A percentile compares a stretch with the other conserved stretches of the same genome.
These are phyloP conservation scores for Coregonus ussuriensis DNA, from an alignment of 2,797 vertebrate species.

Conservation along the genomic window DNA sequence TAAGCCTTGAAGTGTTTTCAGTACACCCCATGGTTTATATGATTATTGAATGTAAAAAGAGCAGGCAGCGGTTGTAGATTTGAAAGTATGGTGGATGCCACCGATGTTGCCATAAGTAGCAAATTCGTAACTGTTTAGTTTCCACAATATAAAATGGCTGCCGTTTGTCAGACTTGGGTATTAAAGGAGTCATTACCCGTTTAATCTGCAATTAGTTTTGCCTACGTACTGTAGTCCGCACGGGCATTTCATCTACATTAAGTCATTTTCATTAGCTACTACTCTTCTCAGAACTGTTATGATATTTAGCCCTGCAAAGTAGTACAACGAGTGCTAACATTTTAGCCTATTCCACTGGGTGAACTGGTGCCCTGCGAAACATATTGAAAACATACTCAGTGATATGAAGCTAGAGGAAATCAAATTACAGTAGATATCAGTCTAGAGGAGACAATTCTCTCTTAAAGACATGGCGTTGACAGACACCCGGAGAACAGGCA, in stretches of 20 bases:
- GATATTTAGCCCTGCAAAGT: conserved; percentile 34
- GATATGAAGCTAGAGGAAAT: conserved; percentile 35
- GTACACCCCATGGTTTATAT: background rate
- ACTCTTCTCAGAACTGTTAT: conserved; percentile 12
- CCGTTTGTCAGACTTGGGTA: background rate
- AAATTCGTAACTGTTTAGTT: background rate
- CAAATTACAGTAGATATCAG: conserved; percentile 74
- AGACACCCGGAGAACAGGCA: conserved; percentile 73
- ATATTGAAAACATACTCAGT: conserved; percentile 43
- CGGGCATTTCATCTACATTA: background rate
- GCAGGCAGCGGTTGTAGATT: background rate
- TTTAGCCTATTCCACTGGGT: conserved; percentile 49
- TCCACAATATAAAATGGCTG: background rate
- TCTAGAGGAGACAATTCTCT: conserved; percentile 68
- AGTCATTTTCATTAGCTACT: background rate
- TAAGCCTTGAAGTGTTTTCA: background rate
- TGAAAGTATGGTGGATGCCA: too few species aligned
- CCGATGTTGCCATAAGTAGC: background rate
- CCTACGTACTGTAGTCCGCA: too few species aligned
- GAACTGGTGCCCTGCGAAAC: conserved; percentile 58
- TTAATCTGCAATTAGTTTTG: too few species aligned
- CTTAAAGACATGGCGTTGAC: conserved; percentile 76
- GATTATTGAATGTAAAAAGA: background rate
- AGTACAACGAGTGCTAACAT: conserved; percentile 47
- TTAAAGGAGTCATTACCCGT: background rate